Evolutionary conservation across 1,140 invertebrate species (phyloP).

Genomic region (Procambarus virginalis): DNA sequence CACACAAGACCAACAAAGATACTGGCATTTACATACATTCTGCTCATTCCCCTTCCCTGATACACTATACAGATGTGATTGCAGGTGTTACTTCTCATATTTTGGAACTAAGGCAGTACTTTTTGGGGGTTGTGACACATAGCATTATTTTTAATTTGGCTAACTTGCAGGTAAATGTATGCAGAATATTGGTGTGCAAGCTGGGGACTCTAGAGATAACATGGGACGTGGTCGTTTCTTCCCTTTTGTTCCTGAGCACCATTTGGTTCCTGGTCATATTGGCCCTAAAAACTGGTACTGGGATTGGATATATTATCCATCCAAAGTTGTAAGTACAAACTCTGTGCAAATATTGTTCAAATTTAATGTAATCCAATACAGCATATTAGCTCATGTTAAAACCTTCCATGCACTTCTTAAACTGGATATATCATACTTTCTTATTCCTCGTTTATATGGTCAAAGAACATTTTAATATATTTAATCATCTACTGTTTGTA

Average conservation of each 20-base stretch:
- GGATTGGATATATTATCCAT: conserved; percentile 94
- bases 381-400: too few relatives aligned
- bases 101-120: not conserved
- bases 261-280: conserved; percentile 87
- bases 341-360: too few relatives aligned
- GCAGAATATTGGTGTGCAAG: conserved; percentile 87
- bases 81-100: not conserved
- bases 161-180: conserved; percentile 81
- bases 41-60: too few relatives aligned
- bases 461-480: too few relatives aligned
- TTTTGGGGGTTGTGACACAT: not conserved
- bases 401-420: too few relatives aligned
- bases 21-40: too few relatives aligned
- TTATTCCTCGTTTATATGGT: too few relatives aligned
- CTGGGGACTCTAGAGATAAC: conserved; percentile 89
- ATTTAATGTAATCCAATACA: too few relatives aligned
- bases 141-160: not conserved
- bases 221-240: conserved; percentile 92
- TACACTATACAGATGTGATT: not conserved
- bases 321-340: conserved; percentile 82
- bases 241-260: conserved; percentile 93
- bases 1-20: too few relatives aligned
- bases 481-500: too few relatives aligned
- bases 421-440: too few relatives aligned
- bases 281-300: conserved; percentile 90